Evolutionary conservation across 2,888 invertebrate genomes (phyloP), one percentile per base, ranked within the genome.

Genomic region (Drosophila anceps): DNA sequence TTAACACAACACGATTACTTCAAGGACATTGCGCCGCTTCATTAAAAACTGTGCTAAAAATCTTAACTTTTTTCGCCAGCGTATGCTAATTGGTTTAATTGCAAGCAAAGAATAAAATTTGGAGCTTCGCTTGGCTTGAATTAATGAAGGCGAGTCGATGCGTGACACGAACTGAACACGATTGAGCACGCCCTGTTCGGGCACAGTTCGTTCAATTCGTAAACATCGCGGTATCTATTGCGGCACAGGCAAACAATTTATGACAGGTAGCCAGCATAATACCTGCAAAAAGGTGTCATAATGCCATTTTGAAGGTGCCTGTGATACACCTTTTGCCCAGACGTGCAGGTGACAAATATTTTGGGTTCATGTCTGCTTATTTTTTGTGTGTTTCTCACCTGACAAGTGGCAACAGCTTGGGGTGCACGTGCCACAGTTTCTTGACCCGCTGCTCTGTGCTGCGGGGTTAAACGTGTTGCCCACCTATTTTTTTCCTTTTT

Each of bases 271-370:
- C 33, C 48, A 50, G 29, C 53, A 35, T 64, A 58, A 35, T 33
- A 29, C 15, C 27, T 48, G 10, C 27, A 53, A 35, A 20, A 59
- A 77, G 71, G 78, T 83, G 86, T 69, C 78, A 68, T 81, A 81
- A 81, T 83, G 86, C 67, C 61, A 46, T 66, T 37, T 64, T 63
- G 71, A 66, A 68, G 60, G 63, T 27, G 54, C 55, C 39, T 55
- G 55, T 51, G 87, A 88, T 86, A 79, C 67, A 64, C 72, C 67
- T 66, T 70, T 57, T 51, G 60, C 60, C 57, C 61, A 70, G 58
- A 51, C 35, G n/a, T 55, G 10, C 35, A 55, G 46, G 50, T 65
- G 62, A 50, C 54, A 55, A 54, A 55, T 62, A 44, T 64, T 64
- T 15, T 54, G 61, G 43, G 51, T 51, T 62, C 31, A 33, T 69